Evolutionary conservation across 1,140 invertebrate species (phyloP), one percentile per base, ranked within the genome.

Genomic region (Lordiphosa clarofinis): DNA sequence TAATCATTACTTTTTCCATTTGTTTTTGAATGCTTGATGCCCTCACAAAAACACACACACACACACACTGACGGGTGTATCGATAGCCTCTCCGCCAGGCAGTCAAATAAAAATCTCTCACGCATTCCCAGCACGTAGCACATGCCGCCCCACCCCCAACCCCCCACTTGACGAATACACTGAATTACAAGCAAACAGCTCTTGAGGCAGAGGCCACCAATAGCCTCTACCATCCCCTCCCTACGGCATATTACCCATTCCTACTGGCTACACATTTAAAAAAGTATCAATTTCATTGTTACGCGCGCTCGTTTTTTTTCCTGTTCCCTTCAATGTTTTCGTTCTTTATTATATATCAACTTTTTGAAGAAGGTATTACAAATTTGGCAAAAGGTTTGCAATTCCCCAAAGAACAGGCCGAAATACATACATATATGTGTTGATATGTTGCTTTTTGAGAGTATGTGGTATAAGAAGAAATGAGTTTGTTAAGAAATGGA

Each of bases 251-350:
- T 6, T 44, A 13, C 24, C 24, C 31, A 9, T 11, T 28, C 33
- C 44, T 56, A 15, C 44, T 56, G 24, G 39, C 43, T 13, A 37
- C 56, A 63, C 64, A 84, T 84, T 82, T 82, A 78, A 82, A 81
- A 75, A 82, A 81, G 78, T 84, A 82, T 82, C 78, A 82, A 84
- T 82, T 82, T 82, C 78, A 82, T 82, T 82, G 78, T 82, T 82
- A 84, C 78, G 78, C 73, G 73, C 66, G 66, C 78, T 76, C 73
- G 73, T n/a, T 76, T 76, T 84, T 62, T 73, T 56, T 55, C 44
- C 15, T 40, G 38, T 54, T 54, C 10, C 35, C 53, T 28, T 56
- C 46, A 55, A 56, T 68, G 64, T 68, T 68, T 68, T 68, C 56
- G 49, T 68, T 67, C 64, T 67, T 67, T 67, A 67, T 67, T 67